phyloP scores from a whole-genome alignment of 2,797 vertebrate genomes.

The Remorina albescens region DNA sequence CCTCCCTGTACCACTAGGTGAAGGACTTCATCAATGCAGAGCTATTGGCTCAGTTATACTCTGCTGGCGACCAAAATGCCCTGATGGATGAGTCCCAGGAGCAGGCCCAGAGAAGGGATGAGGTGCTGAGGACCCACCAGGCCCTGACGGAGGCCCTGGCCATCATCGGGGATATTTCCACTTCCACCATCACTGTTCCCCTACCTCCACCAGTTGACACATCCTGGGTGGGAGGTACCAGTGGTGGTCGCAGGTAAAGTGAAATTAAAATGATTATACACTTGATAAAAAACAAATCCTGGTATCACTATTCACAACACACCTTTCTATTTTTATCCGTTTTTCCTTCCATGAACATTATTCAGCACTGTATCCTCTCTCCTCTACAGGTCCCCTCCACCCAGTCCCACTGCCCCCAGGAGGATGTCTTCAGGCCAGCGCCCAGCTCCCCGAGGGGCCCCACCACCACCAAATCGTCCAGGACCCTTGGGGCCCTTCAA shows the following conservation, averaged over 20 bases:
- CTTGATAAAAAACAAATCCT: background rate
- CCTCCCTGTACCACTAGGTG: conserved; percentile 81
- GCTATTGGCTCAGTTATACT: conserved; percentile 94
- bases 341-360: background rate
- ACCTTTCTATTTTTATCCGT: too few relatives aligned
- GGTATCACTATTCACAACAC: background rate
- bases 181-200: conserved; percentile 89
- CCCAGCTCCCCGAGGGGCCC: conserved; percentile 88
- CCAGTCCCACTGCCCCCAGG: conserved; percentile 90
- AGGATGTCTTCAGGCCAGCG: conserved; percentile 88
- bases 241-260: conserved; percentile 86
- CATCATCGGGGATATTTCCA: conserved; percentile 95
- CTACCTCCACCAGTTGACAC: conserved; percentile 93
- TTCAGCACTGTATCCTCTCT: background rate
- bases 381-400: conserved; percentile 88
- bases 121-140: conserved; percentile 93
- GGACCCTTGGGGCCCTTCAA: conserved; percentile 90
- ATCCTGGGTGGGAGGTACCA: conserved; percentile 88
- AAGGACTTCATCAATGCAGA: conserved; percentile 97
- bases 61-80: conserved; percentile 93
- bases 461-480: conserved; percentile 90
- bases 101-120: conserved; percentile 92
- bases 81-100: conserved; percentile 97
- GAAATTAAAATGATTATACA: background rate
- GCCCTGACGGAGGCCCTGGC: conserved; percentile 91